These are phyloP conservation scores for Alca torda DNA, from an alignment of 2,797 vertebrate genomes.

Conservation along the genomic window DNA sequence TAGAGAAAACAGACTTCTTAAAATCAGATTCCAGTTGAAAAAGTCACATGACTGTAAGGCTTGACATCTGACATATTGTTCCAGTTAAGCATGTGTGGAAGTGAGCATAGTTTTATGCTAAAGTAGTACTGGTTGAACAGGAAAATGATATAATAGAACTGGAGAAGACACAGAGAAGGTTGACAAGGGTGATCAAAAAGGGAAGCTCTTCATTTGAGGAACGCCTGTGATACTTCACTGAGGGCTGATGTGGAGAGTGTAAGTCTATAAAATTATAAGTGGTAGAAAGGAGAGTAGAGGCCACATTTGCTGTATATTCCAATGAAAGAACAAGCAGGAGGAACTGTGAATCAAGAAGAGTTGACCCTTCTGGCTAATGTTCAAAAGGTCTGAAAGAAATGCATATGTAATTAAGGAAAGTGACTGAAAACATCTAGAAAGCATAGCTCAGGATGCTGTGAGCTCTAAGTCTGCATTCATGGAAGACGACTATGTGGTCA, in stretches of 20 bases:
- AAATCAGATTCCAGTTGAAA: background rate
- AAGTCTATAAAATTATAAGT: background rate
- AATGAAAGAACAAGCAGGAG: background rate
- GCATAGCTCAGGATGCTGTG: background rate
- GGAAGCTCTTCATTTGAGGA: background rate
- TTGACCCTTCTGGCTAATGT: background rate
- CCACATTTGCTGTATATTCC: background rate
- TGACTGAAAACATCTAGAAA: background rate
- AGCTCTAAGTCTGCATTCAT: background rate
- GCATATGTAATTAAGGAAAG: accelerated
- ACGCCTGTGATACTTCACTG: background rate
- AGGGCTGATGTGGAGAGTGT: background rate
- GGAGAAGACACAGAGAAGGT: background rate
- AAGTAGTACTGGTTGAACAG: background rate
- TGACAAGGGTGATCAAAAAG: background rate
- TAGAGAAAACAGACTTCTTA: background rate
- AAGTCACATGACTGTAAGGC: background rate
- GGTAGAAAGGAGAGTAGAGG: background rate
- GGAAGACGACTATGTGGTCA: background rate
- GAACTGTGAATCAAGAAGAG: accelerated
- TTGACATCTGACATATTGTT: background rate
- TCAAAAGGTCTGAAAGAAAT: background rate
- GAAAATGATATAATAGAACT: background rate
- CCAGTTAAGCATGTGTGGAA: background rate
- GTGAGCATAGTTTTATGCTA: background rate